phyloP scores from a whole-genome alignment of 2,113 vertebrate genomes.

The Corythornis vintsioides region DNA sequence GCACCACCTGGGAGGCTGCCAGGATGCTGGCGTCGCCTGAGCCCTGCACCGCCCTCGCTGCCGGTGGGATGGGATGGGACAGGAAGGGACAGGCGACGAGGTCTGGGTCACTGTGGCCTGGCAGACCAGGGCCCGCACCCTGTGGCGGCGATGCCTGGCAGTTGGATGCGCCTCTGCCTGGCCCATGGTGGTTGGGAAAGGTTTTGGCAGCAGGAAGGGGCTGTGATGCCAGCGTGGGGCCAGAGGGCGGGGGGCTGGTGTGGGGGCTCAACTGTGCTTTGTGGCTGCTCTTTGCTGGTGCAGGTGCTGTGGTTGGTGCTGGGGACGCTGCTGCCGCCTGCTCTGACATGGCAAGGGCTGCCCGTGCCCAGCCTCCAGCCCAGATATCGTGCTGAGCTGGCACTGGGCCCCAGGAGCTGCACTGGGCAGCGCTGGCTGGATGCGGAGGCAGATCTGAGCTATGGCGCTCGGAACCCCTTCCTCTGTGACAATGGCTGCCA shows the following conservation, averaged over 20 bases:
- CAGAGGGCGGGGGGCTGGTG: background rate
- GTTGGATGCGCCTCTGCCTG: background rate
- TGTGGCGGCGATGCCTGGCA: background rate
- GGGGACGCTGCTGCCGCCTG: fast-evolving
- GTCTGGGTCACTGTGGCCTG: background rate
- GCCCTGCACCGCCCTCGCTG: background rate
- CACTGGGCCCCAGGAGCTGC: background rate
- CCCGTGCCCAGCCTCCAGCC: background rate
- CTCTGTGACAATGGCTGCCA: background rate
- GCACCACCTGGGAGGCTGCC: background rate
- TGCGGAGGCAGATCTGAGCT: background rate
- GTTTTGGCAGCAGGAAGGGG: background rate
- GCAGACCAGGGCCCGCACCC: background rate
- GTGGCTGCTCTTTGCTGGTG: background rate
- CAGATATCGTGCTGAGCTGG: background rate
- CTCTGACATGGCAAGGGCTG: background rate
- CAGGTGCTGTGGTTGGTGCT: background rate
- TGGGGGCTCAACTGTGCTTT: background rate
- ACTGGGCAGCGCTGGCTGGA: background rate
- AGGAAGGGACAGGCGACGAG: fast-evolving
- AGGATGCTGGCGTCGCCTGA: background rate
- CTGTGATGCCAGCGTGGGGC: background rate
- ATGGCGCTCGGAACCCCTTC: fast-evolving
- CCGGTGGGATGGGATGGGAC: background rate
- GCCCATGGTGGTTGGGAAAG: fast-evolving